Base-by-base conservation (phyloP, 2,113 vertebrate species). In the Phyllostomus discolor region DNA sequence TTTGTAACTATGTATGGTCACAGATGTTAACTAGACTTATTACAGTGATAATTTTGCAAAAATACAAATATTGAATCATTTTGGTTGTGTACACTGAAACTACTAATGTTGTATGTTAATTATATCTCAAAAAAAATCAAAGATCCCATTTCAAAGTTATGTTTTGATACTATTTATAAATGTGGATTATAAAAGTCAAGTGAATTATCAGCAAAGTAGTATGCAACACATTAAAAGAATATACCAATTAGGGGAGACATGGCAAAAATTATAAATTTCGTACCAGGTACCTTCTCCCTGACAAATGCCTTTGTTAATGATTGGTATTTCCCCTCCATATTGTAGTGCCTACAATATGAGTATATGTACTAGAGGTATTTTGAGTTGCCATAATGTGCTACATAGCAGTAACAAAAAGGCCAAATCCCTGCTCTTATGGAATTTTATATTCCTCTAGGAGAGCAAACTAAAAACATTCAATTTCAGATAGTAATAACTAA, bases 61-160 rank as follows among this genome's bases (percentile, higher is more conserved):
- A 20, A 52, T 22, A 78, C 33, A 52, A 52, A 78, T n/a, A 52
- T 48, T 10, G 20, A 52, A 35, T 76, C 4, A 20, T 50, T 78
- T 20, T n/a, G 33, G 33, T 24, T 52, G 43, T 78, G 20, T 22
- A 52, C 10, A 72, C 19, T 78, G 20, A 78, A 52, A 52, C 48
- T 52, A 52, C 46, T 33, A 76, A n/a, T n/a, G 48, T 78, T 35
- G 22, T 79, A 33, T 48, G 28, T 54, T 11, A 54, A 54, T 79
- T 79, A 54, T 41, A 52, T 19, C 50, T 78, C 48, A 54, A 50
- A 79, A 35, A 54, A 79, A 69, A 50, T 59, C 0, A 83, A 84
- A 93, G 35, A 46, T 50, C 10, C 22, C 14, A 88, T 88, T 88
- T 88, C 50, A 92, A 92, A 96, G 78, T 70, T 92, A 35, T 67